Evolutionary conservation across 2,888 invertebrate species (phyloP).

Genomic region (Heliconius aoede): DNA sequence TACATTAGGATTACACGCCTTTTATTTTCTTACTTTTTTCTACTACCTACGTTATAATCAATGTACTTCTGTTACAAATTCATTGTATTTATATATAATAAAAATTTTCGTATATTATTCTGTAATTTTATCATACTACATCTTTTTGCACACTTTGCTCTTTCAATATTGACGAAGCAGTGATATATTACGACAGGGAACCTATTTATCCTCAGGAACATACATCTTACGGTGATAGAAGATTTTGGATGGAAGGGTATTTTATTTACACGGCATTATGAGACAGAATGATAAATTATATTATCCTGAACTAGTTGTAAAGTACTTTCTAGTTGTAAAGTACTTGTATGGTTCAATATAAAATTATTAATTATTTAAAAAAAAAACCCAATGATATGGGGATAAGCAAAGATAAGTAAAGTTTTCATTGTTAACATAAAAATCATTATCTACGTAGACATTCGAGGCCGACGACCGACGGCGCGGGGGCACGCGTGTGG

Average conservation of each 20-base stretch:
- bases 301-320: background rate
- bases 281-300: conserved; percentile 20
- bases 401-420: no score
- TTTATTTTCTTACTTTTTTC: no score
- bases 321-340: background rate
- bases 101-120: background rate
- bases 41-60: no score
- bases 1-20: no score
- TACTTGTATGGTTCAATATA: no score
- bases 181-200: conserved; percentile 27
- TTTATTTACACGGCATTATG: background rate
- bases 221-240: conserved; percentile 40
- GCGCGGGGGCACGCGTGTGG: no score
- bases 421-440: no score
- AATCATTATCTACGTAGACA: no score
- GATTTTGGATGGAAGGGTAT: conserved; percentile 34
- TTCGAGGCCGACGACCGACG: no score
- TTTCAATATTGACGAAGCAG: conserved; percentile 16
- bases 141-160: background rate
- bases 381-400: no score
- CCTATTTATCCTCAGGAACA: conserved; percentile 37
- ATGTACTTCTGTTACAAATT: no score
- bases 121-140: background rate
- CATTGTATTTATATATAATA: background rate
- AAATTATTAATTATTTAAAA: no score